Base-by-base conservation (phyloP, 2,888 invertebrate genomes). In the Ochlodes sylvanus region DNA sequence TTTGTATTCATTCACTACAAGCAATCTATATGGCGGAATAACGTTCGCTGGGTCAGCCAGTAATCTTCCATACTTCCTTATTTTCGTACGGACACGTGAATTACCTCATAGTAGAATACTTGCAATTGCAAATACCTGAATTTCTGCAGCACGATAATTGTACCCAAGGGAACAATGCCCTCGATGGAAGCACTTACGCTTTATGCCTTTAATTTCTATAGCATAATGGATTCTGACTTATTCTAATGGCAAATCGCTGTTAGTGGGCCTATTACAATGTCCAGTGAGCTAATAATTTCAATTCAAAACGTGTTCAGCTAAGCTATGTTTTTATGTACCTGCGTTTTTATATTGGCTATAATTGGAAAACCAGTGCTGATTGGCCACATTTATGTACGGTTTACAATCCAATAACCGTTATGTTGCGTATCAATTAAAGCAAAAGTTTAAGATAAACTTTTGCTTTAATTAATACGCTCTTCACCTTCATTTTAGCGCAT, bases 251-350 rank as follows among this genome's bases (percentile, higher is more conserved):
- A 42, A 66, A 50, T 65, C 52, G 58, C 15, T 47, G 21, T 47
- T 41, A 42, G n/a, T 5, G 7, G 42, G n/a, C 47, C 42, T 38
- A 52, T 58, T 65, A 58, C 58, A 66, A 38, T 52, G 52, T 60
- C 52, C 58, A 66, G 60, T 60, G 60, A 60, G 60, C 66, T 60
- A 66, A 66, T 60, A 60, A 66, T 60, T 21, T 9, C 54, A 54
- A 58, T 66, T 66, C 66, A 66, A 66, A 60, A 54, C 60, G 54
- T 66, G 60, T 60, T 66, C 66, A 44, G 60, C 66, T 66, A n/a
- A n/a, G n/a, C n/a, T n/a, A n/a, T n/a, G n/a, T n/a, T n/a, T n/a
- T n/a, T n/a, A 60, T 66, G 54, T 44, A 66, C 66, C 60, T 60
- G 14, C 58, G 65, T 65, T 65, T 65, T 44, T 66, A 66, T 50